phyloP scores from a whole-genome alignment of 2,888 invertebrate genomes.

The Leucophora obtusa region DNA sequence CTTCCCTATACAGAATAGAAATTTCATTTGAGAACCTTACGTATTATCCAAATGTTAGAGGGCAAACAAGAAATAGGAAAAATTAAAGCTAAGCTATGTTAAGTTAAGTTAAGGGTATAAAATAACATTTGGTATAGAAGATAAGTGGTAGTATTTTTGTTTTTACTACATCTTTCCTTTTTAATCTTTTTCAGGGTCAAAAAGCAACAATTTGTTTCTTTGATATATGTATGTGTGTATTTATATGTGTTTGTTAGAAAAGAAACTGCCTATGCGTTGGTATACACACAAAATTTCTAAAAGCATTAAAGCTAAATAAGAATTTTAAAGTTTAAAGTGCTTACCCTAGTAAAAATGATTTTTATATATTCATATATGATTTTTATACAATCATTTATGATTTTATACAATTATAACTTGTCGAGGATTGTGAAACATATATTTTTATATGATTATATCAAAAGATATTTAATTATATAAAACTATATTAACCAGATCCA shows the following conservation, averaged over 20 bases:
- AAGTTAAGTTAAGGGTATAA: conserved; percentile 34
- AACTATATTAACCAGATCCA: too few species aligned
- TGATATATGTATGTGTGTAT: not conserved
- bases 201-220: conserved; percentile 50
- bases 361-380: too few species aligned
- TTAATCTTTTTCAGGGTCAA: conserved; percentile 51
- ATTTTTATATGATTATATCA: too few species aligned
- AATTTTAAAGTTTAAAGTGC: too few species aligned
- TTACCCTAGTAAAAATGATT: too few species aligned
- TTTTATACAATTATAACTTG: too few species aligned
- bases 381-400: too few species aligned
- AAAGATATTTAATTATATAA: too few species aligned
- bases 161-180: conserved; percentile 3
- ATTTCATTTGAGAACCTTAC: not conserved
- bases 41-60: not conserved
- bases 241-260: not conserved
- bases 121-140: conserved; percentile 19
- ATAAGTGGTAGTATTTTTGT: conserved; percentile 19
- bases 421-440: too few species aligned
- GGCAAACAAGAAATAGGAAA: not conserved
- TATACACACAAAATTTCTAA: not conserved
- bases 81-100: conserved; percentile 11
- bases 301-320: too few species aligned
- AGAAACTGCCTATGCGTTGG: not conserved
- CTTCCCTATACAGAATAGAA: not conserved